These are phyloP conservation scores for Microcaecilia unicolor DNA, from an alignment of 2,797 vertebrate species.

Conservation along the genomic window DNA sequence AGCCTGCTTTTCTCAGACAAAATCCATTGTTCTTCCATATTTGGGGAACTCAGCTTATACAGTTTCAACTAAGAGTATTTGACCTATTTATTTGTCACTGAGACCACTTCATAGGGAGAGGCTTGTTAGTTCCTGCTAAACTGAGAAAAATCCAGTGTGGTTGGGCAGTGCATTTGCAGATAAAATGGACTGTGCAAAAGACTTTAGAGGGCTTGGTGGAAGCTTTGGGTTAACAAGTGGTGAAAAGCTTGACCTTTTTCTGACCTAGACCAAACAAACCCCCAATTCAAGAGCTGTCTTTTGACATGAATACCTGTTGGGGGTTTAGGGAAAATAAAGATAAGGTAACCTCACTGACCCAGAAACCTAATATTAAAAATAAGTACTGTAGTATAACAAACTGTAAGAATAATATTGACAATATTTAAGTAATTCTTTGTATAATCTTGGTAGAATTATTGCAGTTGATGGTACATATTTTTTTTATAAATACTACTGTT, in stretches of 20 bases:
- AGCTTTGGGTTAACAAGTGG: slow-evolving; percentile 74
- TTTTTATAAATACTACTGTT: slow-evolving; percentile 32
- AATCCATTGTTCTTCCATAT: slow-evolving; percentile 52
- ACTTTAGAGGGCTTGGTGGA: slow-evolving; percentile 39
- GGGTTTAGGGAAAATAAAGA: slow-evolving; percentile 22
- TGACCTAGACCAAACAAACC: slow-evolving; percentile 80
- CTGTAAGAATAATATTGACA: slow-evolving; percentile 6
- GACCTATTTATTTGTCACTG: slow-evolving; percentile 50
- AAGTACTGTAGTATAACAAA: slow-evolving; percentile 15
- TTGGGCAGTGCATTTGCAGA: slow-evolving; percentile 39
- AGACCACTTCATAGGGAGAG: slow-evolving; percentile 42
- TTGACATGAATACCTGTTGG: slow-evolving; percentile 87
- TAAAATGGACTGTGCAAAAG: slow-evolving; percentile 32
- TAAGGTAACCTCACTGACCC: slow-evolving; percentile 56
- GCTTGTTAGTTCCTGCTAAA: slow-evolving; percentile 45
- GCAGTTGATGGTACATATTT: slow-evolving; percentile 21
- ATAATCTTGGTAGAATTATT: slow-evolving; percentile 13
- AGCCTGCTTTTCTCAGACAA: slow-evolving; percentile 64
- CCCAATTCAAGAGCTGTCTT: slow-evolving; percentile 55
- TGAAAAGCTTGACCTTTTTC: slow-evolving; percentile 75
- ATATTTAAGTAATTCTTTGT: slow-evolving; percentile 9
- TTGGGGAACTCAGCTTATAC: slow-evolving; percentile 37
- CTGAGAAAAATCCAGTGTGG: slow-evolving; percentile 36
- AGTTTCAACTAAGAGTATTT: slow-evolving; percentile 36
- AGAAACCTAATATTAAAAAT: slow-evolving; percentile 6